Evolutionary conservation across 2,888 invertebrate genomes (phyloP), one percentile per base, ranked within the genome.

Genomic region (Andrena camellia): DNA sequence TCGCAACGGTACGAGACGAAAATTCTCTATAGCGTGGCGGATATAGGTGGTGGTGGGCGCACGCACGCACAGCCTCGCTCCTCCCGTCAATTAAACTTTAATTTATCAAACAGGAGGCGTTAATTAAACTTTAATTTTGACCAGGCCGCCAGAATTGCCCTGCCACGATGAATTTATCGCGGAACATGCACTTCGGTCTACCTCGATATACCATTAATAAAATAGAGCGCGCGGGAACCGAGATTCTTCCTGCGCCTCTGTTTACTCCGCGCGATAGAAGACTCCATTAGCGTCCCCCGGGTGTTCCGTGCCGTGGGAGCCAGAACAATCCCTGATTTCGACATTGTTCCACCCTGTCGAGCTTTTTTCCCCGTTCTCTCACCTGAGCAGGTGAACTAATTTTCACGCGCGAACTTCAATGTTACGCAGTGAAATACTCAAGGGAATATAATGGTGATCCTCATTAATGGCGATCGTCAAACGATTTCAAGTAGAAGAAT

Each of bases 61-160:
- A 29, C 17, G 70, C 54, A 13, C 69, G 52, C 74, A 50, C 59
- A 42, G 33, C 42, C 5, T 35, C 57, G 59, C 57, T 70, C 62
- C 52, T 70, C 29, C 31, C 78, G 77, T 81, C 85, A 87, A 88
- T 88, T 88, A 88, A 88, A 87, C 77, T 88, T 88, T 88, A 87
- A 88, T 88, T 83, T 85, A 88, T 84, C 88, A 87, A 87, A 78
- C 82, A 82, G n/a, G 78, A 84, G 84, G 84, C 90, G 90, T 90
- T 91, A 90, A 91, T 91, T 90, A 91, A 91, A 91, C 85, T 90
- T 90, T 89, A 90, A 91, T 91, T 91, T 89, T 84, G 85, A 83
- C 83, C 86, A 73, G 72, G 75, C 83, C 79, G 72, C 79, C 79
- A 68, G 81, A 89, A 90, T 88, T 87, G 88, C 85, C 84, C 75